These are phyloP conservation scores for Bubo scandiacus DNA, from an alignment of 2,113 vertebrate species.

Conservation along the genomic window DNA sequence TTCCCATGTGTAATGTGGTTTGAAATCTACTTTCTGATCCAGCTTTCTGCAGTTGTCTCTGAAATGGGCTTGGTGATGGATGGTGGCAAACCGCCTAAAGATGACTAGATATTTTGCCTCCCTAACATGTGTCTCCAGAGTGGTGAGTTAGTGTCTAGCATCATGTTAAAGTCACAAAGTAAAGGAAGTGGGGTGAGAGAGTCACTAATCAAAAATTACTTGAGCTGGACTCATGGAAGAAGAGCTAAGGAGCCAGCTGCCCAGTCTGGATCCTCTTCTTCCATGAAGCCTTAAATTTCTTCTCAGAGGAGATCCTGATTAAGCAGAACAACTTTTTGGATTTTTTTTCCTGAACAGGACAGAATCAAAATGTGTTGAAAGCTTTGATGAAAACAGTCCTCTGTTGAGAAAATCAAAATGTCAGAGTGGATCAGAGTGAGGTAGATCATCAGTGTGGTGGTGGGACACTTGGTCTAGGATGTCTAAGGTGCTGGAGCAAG, in stretches of 20 bases:
- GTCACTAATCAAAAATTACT: not conserved
- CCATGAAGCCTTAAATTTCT: not conserved
- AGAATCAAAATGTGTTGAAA: not conserved
- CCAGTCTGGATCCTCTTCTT: not conserved
- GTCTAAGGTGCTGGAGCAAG: not conserved
- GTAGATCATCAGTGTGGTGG: not conserved
- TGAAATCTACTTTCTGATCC: conserved; percentile 29
- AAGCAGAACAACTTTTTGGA: not conserved
- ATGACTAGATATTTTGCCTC: conserved; percentile 16
- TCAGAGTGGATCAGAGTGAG: not conserved
- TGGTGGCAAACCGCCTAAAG: not conserved
- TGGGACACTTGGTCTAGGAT: not conserved
- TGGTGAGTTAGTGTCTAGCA: conserved; percentile 10
- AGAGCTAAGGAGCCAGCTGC: not conserved
- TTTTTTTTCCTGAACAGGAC: not conserved
- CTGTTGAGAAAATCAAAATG: not conserved
- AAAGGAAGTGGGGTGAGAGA: not conserved
- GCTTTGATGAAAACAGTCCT: not conserved
- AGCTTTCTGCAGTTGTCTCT: conserved; percentile 14
- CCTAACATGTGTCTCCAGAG: not conserved
- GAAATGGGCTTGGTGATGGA: conserved; percentile 1
- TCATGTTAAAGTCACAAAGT: not conserved
- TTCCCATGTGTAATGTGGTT: conserved; percentile 21
- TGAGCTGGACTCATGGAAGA: not conserved
- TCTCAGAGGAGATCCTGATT: not conserved